Conservation (phyloP, 2,797 vertebrate species). For the Phrynocephalus forsythii region DNA sequence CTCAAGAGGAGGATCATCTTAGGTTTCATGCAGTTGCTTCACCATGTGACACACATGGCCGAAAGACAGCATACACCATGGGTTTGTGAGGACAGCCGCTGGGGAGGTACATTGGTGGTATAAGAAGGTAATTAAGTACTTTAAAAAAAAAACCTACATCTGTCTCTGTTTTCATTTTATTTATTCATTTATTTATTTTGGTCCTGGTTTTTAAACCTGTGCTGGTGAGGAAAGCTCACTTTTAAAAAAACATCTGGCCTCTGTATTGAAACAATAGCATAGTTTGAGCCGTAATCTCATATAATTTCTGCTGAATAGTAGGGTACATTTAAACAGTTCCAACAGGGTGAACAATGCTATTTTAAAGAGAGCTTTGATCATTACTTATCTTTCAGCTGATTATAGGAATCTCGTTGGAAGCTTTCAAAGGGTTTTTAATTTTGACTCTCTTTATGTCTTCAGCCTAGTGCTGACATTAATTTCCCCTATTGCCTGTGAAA, state of each 20-base stretch:
- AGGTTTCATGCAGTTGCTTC: background rate
- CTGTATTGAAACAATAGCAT: conserved; percentile 81
- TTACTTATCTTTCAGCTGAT: conserved; percentile 88
- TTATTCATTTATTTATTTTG: conserved; percentile 13
- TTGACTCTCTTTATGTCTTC: conserved; percentile 84
- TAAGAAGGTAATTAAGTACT: conserved; percentile 68
- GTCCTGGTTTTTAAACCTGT: conserved; percentile 73
- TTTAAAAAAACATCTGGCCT: conserved; percentile 87
- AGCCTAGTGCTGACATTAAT: conserved; percentile 84
- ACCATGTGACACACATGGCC: background rate
- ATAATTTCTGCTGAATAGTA: conserved; percentile 87
- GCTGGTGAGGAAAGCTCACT: conserved; percentile 61
- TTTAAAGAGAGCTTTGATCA: conserved; percentile 89
- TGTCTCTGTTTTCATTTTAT: conserved; percentile 57
- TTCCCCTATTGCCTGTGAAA: conserved; percentile 83
- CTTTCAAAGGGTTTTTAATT: conserved; percentile 85
- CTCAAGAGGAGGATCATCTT: background rate
- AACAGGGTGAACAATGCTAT: conserved; percentile 82
- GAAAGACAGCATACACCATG: background rate
- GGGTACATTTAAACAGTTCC: conserved; percentile 84
- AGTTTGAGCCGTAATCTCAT: conserved; percentile 81
- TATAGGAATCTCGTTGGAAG: conserved; percentile 85
- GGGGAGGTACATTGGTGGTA: conserved; percentile 36
- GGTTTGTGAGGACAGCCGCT: no score
- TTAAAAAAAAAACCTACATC: conserved; percentile 65